Evolutionary conservation across 2,113 vertebrate genomes (phyloP).

Genomic region (Dicrurus megarhynchus): DNA sequence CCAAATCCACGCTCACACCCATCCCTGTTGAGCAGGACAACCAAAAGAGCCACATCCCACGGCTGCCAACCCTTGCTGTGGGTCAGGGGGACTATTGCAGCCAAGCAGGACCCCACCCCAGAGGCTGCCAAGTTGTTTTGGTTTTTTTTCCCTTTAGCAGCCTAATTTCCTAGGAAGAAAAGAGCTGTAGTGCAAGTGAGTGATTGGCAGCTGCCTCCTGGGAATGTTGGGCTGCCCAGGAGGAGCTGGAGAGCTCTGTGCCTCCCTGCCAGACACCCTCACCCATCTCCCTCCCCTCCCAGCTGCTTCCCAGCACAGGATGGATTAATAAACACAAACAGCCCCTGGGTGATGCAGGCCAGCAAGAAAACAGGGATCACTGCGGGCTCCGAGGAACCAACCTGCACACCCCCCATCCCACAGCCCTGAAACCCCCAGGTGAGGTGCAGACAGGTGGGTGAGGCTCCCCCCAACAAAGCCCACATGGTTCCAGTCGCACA

Average conservation of each 20-base stretch:
- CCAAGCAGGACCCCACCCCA: accelerated
- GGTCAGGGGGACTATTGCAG: neutral
- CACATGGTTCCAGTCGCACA: neutral
- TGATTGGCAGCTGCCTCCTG: neutral
- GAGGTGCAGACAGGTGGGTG: neutral
- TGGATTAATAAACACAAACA: neutral
- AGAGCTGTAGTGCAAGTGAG: neutral
- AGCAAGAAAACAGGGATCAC: neutral
- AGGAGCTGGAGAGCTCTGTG: neutral
- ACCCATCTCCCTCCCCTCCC: neutral
- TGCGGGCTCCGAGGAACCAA: accelerated
- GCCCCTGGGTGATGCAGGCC: accelerated
- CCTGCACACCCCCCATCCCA: neutral
- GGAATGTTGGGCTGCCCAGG: neutral
- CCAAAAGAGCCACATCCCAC: neutral
- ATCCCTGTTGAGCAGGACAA: neutral
- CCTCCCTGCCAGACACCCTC: neutral
- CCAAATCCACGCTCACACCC: neutral
- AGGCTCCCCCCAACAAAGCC: neutral
- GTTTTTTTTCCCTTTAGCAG: neutral
- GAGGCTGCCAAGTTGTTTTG: neutral
- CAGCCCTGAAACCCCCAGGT: neutral
- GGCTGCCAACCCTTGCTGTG: neutral
- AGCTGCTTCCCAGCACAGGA: neutral
- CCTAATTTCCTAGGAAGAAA: neutral